Base-by-base conservation (phyloP, 1,140 invertebrate genomes). In the Meteorus sp. region DNA sequence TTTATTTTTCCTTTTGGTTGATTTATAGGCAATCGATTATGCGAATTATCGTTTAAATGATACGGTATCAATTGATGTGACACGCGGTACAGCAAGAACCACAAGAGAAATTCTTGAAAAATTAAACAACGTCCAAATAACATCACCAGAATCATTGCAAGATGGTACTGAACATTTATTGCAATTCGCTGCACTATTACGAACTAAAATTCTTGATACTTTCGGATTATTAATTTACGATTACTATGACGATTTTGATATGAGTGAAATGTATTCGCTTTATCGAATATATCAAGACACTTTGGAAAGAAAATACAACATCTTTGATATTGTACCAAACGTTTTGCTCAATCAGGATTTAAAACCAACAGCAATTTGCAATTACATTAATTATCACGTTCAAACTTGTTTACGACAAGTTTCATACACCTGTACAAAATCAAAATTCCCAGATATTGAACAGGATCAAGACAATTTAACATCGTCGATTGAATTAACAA, bases 191-290 rank as follows among this genome's bases (percentile, higher is more conserved):
- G 65, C 64, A 6, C 37, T 67, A 0, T 8, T 72, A 9, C 61
- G 70, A 27, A 20, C 22, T 13, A 58, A 64, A 22, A 66, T 70
- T 3, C 31, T 69, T 1, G 61, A 69, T 13, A 67, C 31, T 1
- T 64, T 72, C 23, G 70, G 70, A 8, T 53, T 48, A 1, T 62
- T 70, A 6, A 54, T 70, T 17, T 72, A 69, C 57, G 57, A 67
- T 7, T 55, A 60, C 29, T 72, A 72, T 45, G 68, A 72, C 20
- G 65, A 72, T 47, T 69, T 67, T n/a, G 57, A 50, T 5, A 53
- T 67, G 6, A 29, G 8, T 29, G 61, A 72, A 56, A 50, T 70
- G 13, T 59, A 72, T 19, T 55, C 64, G 2, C 51, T 72, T 6
- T 64, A 60, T 51, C 60, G 33, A 9, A 47, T 72, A 0, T 69